Percentiles rank a stretch among this genome's conserved stretches.
These are phyloP conservation scores for Callipepla squamata DNA, from an alignment of 2,113 vertebrate genomes.

Conservation along the genomic window DNA sequence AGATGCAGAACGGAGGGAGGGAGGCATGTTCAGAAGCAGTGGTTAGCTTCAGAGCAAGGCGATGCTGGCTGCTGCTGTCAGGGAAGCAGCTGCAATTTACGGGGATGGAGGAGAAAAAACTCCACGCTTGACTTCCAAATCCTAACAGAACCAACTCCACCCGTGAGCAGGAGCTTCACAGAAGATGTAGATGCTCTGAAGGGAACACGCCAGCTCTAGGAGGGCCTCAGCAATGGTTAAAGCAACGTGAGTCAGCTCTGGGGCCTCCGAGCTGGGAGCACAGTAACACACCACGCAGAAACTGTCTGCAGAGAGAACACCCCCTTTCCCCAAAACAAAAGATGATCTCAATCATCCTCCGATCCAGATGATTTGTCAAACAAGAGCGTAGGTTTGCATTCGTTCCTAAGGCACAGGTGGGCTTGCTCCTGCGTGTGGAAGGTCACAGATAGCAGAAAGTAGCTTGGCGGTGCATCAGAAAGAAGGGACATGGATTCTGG, in stretches of 20 bases:
- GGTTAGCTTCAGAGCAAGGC: background rate
- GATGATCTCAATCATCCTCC: background rate
- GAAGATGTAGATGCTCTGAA: background rate
- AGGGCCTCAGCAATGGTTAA: slow-evolving; percentile 6
- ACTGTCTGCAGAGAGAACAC: slow-evolving; percentile 13
- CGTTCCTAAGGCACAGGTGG: background rate
- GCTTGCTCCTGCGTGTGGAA: background rate
- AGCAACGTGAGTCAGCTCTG: background rate
- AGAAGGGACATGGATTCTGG: background rate
- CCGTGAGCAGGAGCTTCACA: background rate
- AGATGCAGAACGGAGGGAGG: background rate
- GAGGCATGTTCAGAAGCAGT: background rate
- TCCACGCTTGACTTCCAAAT: background rate
- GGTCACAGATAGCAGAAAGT: background rate
- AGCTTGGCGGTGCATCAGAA: background rate
- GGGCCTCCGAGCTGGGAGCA: background rate
- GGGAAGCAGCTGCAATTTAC: background rate
- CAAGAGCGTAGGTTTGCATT: background rate
- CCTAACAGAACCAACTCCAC: background rate
- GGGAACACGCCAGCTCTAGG: slow-evolving; percentile 2
- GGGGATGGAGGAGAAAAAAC: background rate
- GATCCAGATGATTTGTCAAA: slow-evolving; percentile 22
- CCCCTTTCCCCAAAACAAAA: slow-evolving; percentile 15
- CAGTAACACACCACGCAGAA: background rate
- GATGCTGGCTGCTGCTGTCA: background rate